A percentile compares a stretch with the other conserved stretches of the same genome.
phyloP scores from a whole-genome alignment of 2,797 vertebrate species.

The Anguilla obscura region DNA sequence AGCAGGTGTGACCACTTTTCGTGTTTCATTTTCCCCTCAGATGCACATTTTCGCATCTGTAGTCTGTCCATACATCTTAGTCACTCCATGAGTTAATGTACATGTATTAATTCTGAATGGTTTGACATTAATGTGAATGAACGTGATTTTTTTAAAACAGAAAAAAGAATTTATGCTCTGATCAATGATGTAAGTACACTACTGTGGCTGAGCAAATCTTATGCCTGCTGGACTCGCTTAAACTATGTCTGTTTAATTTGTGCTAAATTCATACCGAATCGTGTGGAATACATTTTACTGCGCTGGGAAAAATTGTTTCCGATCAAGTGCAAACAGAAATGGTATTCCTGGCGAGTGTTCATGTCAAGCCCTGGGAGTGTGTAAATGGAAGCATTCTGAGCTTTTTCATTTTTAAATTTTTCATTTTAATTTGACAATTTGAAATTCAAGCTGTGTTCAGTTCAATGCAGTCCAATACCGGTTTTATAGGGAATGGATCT shows the following conservation, averaged over 20 bases:
- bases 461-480: too few relatives aligned
- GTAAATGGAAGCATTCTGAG: neutral
- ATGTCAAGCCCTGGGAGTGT: neutral
- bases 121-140: neutral
- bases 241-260: neutral
- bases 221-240: too few relatives aligned
- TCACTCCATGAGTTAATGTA: neutral
- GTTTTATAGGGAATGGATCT: too few relatives aligned
- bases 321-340: neutral
- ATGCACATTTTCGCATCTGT: neutral
- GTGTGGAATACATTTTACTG: neutral
- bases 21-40: neutral
- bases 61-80: neutral
- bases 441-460: neutral
- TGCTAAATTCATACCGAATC: neutral
- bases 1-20: neutral
- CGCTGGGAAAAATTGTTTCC: neutral
- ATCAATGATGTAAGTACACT: neutral
- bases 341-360: neutral
- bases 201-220: neutral
- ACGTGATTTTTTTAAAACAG: neutral
- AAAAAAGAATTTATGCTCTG: neutral
- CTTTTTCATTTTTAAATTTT: too few relatives aligned
- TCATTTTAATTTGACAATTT: neutral
- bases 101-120: neutral